Base-by-base conservation (phyloP, 2,888 invertebrate species). In the Drosophila pseudotakahashii region DNA sequence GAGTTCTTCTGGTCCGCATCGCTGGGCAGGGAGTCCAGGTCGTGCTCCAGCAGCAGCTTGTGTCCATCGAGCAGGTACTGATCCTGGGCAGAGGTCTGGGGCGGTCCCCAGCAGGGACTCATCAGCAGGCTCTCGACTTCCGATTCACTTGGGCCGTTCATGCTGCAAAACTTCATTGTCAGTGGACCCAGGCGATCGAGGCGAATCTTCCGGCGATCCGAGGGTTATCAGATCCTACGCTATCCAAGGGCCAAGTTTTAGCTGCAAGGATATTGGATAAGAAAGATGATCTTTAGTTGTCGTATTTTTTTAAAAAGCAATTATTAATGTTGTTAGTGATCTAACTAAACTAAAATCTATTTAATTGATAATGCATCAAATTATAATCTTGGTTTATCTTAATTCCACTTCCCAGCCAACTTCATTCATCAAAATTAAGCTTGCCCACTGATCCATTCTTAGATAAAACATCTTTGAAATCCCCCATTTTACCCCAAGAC, bases 51-150 rank as follows among this genome's bases (percentile, higher is more conserved):
- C 62, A 94, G 91, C 73, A 94, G 83, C 86, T 94, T 94, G 89
- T 93, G 93, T 30, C 93, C 93, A 76, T 94, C 94, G 73, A 94
- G 92, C 84, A 93, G 92, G 77, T 92, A 92, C 77, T 93, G 93
- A 82, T 92, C 93, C 78, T 92, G 93, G 72, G 91, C 89, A 88
- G 91, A 90, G 85, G 93, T 89, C 90, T 92, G 89, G 88, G 92
- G 78, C 87, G 94, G 93, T 81, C 90, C 94, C 96, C 96, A 96
- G 93, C 95, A 95, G 76, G 94, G 93, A 89, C 95, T 94, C 92
- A 95, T 94, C 91, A 96, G 93, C 81, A 96, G 93, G 90, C 95
- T 95, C 93, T 96, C 96, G 89, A 94, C 94, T 91, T 94, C 94
- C 81, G 92, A 92, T 90, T 92, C 92, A 85, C 91, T 92, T 90